phyloP scores from a whole-genome alignment of 2,888 invertebrate species.

The Pseudeuparius sepicola region DNA sequence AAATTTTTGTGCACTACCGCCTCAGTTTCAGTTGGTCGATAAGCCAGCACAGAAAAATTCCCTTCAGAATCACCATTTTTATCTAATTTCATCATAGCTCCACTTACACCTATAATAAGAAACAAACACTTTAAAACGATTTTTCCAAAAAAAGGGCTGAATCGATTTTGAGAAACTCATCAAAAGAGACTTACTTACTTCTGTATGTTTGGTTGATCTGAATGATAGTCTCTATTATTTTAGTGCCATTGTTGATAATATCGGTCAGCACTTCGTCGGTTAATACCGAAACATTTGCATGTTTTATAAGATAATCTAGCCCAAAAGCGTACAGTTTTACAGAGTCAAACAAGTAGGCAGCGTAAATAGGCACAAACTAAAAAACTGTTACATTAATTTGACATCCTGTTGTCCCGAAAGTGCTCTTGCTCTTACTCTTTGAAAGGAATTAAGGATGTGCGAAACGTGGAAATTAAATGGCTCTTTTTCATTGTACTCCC shows the following conservation, averaged over 20 bases:
- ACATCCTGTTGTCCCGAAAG: no score
- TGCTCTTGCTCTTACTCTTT: no score
- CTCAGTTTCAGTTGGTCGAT: constrained; percentile 40
- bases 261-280: constrained; percentile 54
- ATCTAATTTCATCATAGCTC: constrained; percentile 86
- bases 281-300: constrained; percentile 53
- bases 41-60: constrained; percentile 89
- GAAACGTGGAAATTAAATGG: constrained; percentile 75
- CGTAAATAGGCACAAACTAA: constrained; percentile 81
- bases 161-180: no score
- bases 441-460: no score
- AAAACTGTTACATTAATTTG: constrained; percentile 35
- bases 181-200: constrained; percentile 53
- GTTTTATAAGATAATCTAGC: constrained; percentile 39
- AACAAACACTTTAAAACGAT: no score
- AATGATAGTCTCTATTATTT: constrained; percentile 79
- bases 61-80: constrained; percentile 92
- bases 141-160: no score
- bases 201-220: constrained; percentile 65
- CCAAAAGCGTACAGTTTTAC: constrained; percentile 85
- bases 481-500: constrained; percentile 61
- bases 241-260: constrained; percentile 74
- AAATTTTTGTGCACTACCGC: constrained; percentile 40
- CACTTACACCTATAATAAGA: constrained; percentile 80
- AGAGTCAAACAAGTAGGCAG: constrained; percentile 91